Percentiles rank a stretch among this genome's conserved stretches.
These are phyloP conservation scores for Gallinago stenura DNA, from an alignment of 2,797 vertebrate species.

Conservation along the genomic window DNA sequence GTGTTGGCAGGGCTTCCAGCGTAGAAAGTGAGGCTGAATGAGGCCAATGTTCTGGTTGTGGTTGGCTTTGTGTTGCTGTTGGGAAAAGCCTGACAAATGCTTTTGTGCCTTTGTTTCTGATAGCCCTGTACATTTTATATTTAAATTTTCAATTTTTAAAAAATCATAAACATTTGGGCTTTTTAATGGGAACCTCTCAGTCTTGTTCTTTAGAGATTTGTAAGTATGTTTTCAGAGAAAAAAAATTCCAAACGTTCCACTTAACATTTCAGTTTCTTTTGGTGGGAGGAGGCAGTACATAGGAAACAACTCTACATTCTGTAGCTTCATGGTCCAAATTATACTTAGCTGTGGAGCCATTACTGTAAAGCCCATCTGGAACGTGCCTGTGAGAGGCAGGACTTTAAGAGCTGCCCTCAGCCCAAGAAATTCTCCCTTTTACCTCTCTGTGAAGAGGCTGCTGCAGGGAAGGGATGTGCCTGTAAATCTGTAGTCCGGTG, in stretches of 20 bases:
- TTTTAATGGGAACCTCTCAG: not conserved
- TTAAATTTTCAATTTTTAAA: not conserved
- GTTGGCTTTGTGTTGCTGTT: not conserved
- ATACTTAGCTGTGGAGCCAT: not conserved
- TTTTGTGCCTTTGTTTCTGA: not conserved
- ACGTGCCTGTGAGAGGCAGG: not conserved
- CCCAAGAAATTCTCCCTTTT: not conserved
- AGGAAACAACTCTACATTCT: not conserved
- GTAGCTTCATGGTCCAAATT: not conserved
- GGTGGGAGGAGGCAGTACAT: not conserved
- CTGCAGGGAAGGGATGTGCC: not conserved
- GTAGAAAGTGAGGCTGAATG: not conserved
- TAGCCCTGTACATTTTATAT: not conserved
- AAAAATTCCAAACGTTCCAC: not conserved
- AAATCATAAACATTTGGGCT: accelerated
- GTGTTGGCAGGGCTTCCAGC: not conserved
- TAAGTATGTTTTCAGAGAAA: not conserved
- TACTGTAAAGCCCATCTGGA: not conserved
- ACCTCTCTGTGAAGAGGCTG: not conserved
- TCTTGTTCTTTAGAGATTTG: not conserved
- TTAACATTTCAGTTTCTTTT: not conserved
- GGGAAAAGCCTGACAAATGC: not conserved
- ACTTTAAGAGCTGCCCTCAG: not conserved
- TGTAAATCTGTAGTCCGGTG: not conserved
- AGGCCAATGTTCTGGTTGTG: not conserved